These are phyloP conservation scores for Crossocerus cetratus DNA, from an alignment of 2,888 invertebrate species.

Conservation along the genomic window DNA sequence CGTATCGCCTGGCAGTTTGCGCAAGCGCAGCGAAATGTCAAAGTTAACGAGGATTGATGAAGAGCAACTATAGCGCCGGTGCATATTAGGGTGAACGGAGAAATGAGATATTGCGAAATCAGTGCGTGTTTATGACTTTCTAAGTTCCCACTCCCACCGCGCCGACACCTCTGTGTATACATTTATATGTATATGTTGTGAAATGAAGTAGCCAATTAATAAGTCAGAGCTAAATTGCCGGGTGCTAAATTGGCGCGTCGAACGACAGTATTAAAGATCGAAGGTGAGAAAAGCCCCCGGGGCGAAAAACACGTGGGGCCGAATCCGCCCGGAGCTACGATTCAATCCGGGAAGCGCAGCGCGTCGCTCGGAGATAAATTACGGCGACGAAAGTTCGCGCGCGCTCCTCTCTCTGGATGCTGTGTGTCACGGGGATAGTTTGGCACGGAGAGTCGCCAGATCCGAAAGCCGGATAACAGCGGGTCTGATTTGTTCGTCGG, in stretches of 20 bases:
- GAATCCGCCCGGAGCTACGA: background rate
- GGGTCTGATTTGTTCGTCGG: background rate
- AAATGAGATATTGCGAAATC: too few relatives aligned
- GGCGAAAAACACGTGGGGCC: background rate
- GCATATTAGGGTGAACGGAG: too few relatives aligned
- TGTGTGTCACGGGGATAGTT: background rate
- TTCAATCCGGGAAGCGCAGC: constrained; percentile 5
- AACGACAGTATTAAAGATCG: background rate
- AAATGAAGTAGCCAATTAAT: constrained; percentile 36
- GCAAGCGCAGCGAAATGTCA: background rate
- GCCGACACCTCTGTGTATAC: too few relatives aligned
- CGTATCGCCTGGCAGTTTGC: too few relatives aligned
- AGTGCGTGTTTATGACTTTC: too few relatives aligned
- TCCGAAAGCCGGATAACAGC: background rate
- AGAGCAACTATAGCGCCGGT: background rate
- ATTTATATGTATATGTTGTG: too few relatives aligned
- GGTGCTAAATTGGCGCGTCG: background rate
- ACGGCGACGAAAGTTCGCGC: constrained; percentile 7
- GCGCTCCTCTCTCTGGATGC: background rate
- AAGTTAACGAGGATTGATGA: background rate
- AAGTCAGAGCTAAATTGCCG: constrained; percentile 5
- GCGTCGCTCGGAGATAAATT: constrained; percentile 1
- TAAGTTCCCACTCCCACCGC: too few relatives aligned
- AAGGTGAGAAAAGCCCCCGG: background rate
- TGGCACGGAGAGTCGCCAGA: background rate